These are phyloP conservation scores for Nothoprocta pentlandii DNA, from an alignment of 2,113 vertebrate species.

Conservation along the genomic window DNA sequence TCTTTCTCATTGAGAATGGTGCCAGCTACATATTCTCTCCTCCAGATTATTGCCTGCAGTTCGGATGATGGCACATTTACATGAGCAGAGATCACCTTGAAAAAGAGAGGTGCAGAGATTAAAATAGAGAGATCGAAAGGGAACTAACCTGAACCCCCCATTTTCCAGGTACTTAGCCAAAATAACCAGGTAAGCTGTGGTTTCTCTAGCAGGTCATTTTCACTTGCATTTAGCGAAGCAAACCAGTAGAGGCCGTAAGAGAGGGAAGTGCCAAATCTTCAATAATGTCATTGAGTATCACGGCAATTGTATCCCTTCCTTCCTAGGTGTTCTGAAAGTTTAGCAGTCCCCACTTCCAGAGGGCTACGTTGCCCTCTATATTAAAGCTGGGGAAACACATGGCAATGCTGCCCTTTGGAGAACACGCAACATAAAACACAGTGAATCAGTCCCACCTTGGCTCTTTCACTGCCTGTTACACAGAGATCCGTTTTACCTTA, in stretches of 20 bases:
- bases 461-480: background rate
- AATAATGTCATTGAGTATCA: background rate
- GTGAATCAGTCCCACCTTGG: background rate
- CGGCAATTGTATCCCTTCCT: background rate
- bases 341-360: constrained; percentile 32
- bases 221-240: constrained; percentile 5
- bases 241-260: background rate
- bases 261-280: background rate
- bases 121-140: background rate
- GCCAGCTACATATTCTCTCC: constrained; percentile 2
- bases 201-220: background rate
- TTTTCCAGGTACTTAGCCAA: constrained; percentile 6
- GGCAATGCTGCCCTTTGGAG: constrained; percentile 9
- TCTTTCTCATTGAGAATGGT: constrained; percentile 10
- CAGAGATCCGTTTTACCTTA: background rate
- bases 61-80: constrained; percentile 26
- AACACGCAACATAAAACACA: background rate
- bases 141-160: background rate
- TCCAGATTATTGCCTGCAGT: constrained; percentile 6
- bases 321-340: constrained; percentile 32
- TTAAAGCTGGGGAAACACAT: constrained; percentile 66
- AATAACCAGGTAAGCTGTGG: background rate
- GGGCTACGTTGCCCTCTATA: constrained; percentile 66
- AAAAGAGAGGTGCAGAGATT: background rate
- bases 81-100: background rate